phyloP scores from a whole-genome alignment of 2,113 vertebrate genomes.

The Sphyrna mokarran region DNA sequence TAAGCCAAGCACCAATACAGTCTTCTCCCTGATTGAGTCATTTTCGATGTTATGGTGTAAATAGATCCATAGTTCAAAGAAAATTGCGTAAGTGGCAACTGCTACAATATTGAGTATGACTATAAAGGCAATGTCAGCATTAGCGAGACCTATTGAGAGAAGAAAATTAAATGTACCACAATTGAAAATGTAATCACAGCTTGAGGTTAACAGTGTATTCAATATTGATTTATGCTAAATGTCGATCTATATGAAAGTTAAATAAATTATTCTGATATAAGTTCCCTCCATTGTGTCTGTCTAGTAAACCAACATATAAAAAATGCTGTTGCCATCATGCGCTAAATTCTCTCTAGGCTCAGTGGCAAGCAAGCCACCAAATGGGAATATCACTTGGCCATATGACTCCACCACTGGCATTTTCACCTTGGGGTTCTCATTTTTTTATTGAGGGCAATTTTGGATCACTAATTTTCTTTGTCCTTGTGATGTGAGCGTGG shows the following conservation, averaged over 20 bases:
- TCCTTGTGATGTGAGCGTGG: neutral
- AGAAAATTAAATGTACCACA: neutral
- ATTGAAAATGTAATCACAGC: neutral
- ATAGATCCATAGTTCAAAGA: slow-evolving; percentile 33
- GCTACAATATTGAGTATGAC: slow-evolving; percentile 16
- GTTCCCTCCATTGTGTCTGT: neutral
- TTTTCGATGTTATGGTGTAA: neutral
- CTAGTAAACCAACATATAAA: neutral
- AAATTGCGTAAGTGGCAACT: slow-evolving; percentile 22
- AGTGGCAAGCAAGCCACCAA: neutral
- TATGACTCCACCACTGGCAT: neutral
- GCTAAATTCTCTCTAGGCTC: neutral
- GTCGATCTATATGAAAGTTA: neutral
- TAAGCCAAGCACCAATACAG: neutral
- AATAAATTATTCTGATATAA: neutral
- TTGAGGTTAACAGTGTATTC: neutral
- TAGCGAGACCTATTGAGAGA: slow-evolving; percentile 9
- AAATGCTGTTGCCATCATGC: neutral
- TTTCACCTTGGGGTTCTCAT: neutral
- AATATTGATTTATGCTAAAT: neutral
- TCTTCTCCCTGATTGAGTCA: slow-evolving; percentile 29
- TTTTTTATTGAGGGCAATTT: neutral
- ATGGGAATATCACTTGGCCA: neutral
- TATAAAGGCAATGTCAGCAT: neutral
- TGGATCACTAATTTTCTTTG: neutral